Evolutionary conservation across 1,140 invertebrate genomes (phyloP), one percentile per base, ranked within the genome.

Genomic region (Tetramorium parvispinum): DNA sequence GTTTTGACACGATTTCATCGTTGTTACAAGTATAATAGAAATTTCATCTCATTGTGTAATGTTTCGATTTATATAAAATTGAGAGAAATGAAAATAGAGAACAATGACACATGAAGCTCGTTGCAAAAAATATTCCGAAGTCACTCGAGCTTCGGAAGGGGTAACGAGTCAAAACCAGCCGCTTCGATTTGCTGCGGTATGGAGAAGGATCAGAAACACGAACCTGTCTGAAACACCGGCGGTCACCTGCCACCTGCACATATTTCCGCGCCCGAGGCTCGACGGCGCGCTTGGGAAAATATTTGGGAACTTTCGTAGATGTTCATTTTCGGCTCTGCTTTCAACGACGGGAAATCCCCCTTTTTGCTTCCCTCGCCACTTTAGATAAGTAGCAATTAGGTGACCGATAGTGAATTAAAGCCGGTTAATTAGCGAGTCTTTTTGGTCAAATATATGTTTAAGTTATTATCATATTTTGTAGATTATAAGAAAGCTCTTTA

Each of bases 161-260:
- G 37, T 24, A 71, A 18, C 78, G 40, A 75, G 43, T 73, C 68
- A 43, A 83, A 59, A 59, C 24, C 66, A 83, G 53, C 65, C 53
- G 77, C 37, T 65, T 61, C 85, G 88, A 90, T 88, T 86, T 86
- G 86, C 86, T 63, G 65, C 57, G 68, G 77, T 75, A 82, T 46
- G 55, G 49, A 85, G 68, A 82, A 86, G 89, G 49, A 88, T 88
- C 86, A 51, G 89, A 86, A 89, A 88, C 81, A 77, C 71, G 88
- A 91, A 91, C 86, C 89, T 91, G 89, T 91, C 88, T 86, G 76
- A 75, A 90, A 91, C 86, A 90, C 55, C 88, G 77, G 82, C 77
- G 89, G 77, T 88, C 89, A 91, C 89, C 89, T 91, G 89, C 89
- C 89, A 87, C 86, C 89, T 90, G 89, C 88, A 73, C 82, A 82